Base-by-base conservation (phyloP, 1,140 invertebrate genomes). In the Linepithema humile region DNA sequence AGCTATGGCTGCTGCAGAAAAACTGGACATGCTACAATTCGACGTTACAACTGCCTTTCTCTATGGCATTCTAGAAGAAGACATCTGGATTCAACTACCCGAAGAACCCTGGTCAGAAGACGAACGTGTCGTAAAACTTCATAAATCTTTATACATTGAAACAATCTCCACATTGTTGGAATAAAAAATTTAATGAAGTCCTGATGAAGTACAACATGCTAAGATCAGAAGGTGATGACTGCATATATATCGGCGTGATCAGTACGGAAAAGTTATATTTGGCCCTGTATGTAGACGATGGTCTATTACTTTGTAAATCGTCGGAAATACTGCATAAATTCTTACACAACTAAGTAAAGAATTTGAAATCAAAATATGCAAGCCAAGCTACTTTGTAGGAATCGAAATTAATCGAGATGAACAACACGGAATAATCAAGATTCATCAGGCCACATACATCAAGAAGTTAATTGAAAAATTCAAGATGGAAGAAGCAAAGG, bases 41-140 rank as follows among this genome's bases (percentile, higher is more conserved):
- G 59, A 86, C 23, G 73, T 86, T 15, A 86, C 83, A 32, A 86
- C 85, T 20, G 85, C 82, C 0, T 83, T 83, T 50, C 43, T 86
- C 6, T 69, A 83, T 40, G 75, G 17, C 5, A 53, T 0, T 2
- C 17, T 73, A 4, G 3, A 57, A 55, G 53, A 73, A 26, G 53
- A 64, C 12, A 40, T 64, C 15, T 64, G 62, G 62, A 43, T 64
- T 15, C 12, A 43, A 23, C 10, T 64, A 40, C 35, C 35, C 0
- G 10, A 64, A 64, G 35, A n/a, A 40, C 35, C 10, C 40, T 64
- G 35, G 12, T 9, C 35, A 23, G 12, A 64, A 64, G 62, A 64
- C 1, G n/a, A 64, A 15, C 20, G 35, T 7, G 15, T 64, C 2
- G 10, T 64, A 23, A 64, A 64, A 1, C 32, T 64, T 40, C 0